Evolutionary conservation across 2,113 vertebrate genomes (phyloP), one percentile per base, ranked within the genome.

Genomic region (Sisor rabdophorus): DNA sequence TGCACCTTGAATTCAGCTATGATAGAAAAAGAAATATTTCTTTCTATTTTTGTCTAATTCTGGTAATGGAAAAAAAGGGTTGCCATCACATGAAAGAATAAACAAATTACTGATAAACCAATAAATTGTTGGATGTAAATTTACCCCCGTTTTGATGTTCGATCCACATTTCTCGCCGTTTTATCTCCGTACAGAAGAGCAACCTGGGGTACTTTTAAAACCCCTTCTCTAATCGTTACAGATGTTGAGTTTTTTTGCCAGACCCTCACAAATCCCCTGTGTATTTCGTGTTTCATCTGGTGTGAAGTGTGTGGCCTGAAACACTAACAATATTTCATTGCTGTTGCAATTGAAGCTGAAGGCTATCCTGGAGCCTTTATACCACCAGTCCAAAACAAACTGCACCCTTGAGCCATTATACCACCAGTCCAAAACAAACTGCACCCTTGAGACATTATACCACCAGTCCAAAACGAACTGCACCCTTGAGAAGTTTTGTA

Each of bases 381-480:
- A 59, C 54, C 75, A 77, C 64, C 75, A 69, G 75, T 58, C 64
- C 19, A 28, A 76, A 10, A 54, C 30, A 67, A 67, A n/a, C n/a
- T n/a, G n/a, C n/a, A n/a, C n/a, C 47, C 64, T 56, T 7, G 36
- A 76, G 48, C 11, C 75, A 59, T 77, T 59, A 68, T 40, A 59
- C 54, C 75, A 77, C 64, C 75, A 69, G 75, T 58, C 64, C 19
- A 28, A 76, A 10, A 54, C 30, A 67, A 67, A n/a, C n/a, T n/a
- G n/a, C n/a, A n/a, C n/a, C 47, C 64, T 56, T 7, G 36, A 76
- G 48, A 16, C 75, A 59, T 77, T 59, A 68, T 40, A 59, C 54
- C 75, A 77, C 64, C 75, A 69, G 75, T 58, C 64, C 19, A 28
- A 76, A 10, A 54, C 30, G 56, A 67, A 67, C 32, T 47, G 61